Conservation (phyloP, 2,888 invertebrate species). For the Phrixothrix hirtus region DNA sequence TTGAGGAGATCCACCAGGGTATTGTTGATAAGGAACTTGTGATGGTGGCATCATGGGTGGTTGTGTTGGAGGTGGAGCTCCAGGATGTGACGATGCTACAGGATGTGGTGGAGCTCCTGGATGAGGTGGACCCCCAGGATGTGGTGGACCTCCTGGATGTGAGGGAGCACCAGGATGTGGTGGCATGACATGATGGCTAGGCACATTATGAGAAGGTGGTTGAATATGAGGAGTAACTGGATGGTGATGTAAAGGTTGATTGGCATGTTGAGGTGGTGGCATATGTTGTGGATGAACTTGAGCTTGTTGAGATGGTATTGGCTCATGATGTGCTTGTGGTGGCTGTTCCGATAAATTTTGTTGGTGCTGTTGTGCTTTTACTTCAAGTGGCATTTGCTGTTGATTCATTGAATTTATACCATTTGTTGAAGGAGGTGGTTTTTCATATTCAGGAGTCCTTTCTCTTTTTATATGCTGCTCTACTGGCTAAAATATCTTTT, state of each 20-base stretch:
- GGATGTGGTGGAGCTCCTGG: constrained; percentile 41
- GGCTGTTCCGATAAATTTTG: constrained; percentile 34
- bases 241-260: constrained; percentile 24
- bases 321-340: constrained; percentile 32
- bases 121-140: too few species aligned
- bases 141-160: constrained; percentile 20
- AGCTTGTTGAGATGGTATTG: constrained; percentile 33
- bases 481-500: constrained; percentile 22
- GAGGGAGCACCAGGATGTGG: too few species aligned
- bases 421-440: constrained; percentile 18
- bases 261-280: constrained; percentile 35
- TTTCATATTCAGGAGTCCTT: constrained; percentile 19
- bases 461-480: constrained; percentile 35
- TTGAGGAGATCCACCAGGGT: constrained; percentile 53
- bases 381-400: constrained; percentile 32
- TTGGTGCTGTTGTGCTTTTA: constrained; percentile 31
- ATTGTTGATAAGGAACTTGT: constrained; percentile 54
- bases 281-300: constrained; percentile 27
- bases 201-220: constrained; percentile 31
- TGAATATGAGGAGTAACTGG: constrained; percentile 25
- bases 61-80: constrained; percentile 45
- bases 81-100: constrained; percentile 42
- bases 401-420: constrained; percentile 24
- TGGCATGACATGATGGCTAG: constrained; percentile 32
- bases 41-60: constrained; percentile 54